Percentiles rank a stretch among this genome's conserved stretches.
These are phyloP conservation scores for Podocnemis expansa DNA, from an alignment of 2,113 vertebrate species.

Conservation along the genomic window DNA sequence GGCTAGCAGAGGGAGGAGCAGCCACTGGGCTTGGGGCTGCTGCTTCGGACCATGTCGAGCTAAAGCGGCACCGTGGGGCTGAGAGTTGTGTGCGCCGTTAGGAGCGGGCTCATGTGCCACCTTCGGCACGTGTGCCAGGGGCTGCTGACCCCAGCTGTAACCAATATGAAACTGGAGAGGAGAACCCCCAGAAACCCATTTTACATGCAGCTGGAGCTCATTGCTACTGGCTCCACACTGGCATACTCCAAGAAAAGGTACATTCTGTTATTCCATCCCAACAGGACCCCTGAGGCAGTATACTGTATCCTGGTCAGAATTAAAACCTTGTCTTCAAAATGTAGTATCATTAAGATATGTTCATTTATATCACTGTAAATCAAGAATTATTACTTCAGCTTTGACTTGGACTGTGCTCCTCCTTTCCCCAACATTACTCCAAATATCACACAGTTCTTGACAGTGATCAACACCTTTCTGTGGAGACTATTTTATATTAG, in stretches of 20 bases:
- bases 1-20: too few relatives aligned
- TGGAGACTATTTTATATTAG: neutral
- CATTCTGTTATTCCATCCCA: neutral
- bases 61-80: too few relatives aligned
- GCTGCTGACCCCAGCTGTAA: too few relatives aligned
- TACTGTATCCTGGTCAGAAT: accelerated
- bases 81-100: too few relatives aligned
- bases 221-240: neutral
- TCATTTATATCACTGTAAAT: neutral
- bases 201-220: neutral
- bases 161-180: neutral
- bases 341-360: accelerated
- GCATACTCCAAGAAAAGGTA: neutral
- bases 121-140: too few relatives aligned
- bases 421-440: neutral
- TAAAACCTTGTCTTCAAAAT: accelerated
- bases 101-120: too few relatives aligned
- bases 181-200: neutral
- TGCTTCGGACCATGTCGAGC: too few relatives aligned
- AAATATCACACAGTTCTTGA: neutral
- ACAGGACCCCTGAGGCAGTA: neutral
- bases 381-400: neutral
- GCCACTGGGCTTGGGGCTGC: too few relatives aligned
- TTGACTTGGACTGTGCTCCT: neutral
- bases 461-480: neutral